Evolutionary conservation across 2,888 invertebrate genomes (phyloP), one percentile per base, ranked within the genome.

Genomic region (Nomada flava): DNA sequence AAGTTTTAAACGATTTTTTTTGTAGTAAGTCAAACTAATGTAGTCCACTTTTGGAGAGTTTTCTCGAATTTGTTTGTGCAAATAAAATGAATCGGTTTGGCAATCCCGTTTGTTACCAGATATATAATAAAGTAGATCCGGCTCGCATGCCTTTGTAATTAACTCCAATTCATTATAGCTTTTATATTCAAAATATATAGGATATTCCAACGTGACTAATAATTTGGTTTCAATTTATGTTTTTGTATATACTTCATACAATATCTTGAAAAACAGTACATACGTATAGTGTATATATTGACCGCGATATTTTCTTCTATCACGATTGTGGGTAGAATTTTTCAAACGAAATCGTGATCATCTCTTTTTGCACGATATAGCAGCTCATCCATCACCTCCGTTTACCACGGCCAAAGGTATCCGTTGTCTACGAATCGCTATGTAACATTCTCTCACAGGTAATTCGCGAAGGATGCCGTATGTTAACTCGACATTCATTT

Each of bases 381-480:
- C 55, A 68, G 73, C 64, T 62, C 79, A 82, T 87, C 74, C 68
- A 87, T 86, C 86, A 84, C 62, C 36, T 72, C 76, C 72, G 60
- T 82, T 85, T 70, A 68, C 70, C 63, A 59, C 82, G 67, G 82
- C 67, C 72, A 44, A 70, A 67, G 59, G 71, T 67, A 69, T 68
- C 76, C 65, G 76, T 82, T 69, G 78, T 82, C 72, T 50, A 62
- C 63, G 57, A 63, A 52, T 60, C 55, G 62, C 60, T 63, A 50
- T 53, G 47, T 55, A 72, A 76, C 68, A 26, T 62, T 59, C 59
- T 4, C 55, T 26, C 5, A 15, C 53, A 55, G 70, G 65, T 63
- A 65, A 76, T 36, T 42, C 60, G 68, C 44, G 20, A 60, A 50
- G 26, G 23, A 20, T 63, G n/a, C 60, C 23, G 42, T 53, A 72